phyloP scores from a whole-genome alignment of 2,113 vertebrate species.

The Smithornis capensis region DNA sequence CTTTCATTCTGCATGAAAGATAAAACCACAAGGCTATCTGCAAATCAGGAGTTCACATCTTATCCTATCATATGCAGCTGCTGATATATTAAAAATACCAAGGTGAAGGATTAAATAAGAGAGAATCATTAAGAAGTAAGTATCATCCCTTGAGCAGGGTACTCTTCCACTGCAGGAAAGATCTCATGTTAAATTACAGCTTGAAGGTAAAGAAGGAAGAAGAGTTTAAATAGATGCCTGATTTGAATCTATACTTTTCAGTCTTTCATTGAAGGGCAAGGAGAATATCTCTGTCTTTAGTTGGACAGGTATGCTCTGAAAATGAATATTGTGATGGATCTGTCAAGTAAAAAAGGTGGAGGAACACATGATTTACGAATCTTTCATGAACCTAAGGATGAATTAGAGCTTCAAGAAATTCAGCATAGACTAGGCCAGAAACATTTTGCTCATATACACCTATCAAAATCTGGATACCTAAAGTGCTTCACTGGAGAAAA shows the following conservation, averaged over 20 bases:
- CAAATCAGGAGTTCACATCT: background rate
- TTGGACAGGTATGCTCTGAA: background rate
- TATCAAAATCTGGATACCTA: background rate
- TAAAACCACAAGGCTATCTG: background rate
- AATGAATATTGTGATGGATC: background rate
- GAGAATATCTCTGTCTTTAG: background rate
- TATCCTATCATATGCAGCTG: background rate
- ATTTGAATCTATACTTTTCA: background rate
- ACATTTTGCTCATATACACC: background rate
- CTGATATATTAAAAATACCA: background rate
- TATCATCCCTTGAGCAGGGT: background rate
- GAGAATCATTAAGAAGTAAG: background rate
- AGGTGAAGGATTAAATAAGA: background rate
- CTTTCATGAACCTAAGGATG: background rate
- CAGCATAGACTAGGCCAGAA: background rate
- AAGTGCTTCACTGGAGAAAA: background rate
- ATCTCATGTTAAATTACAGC: background rate
- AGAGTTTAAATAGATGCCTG: background rate
- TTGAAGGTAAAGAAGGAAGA: background rate
- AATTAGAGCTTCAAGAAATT: background rate
- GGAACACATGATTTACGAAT: background rate
- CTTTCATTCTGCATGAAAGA: background rate
- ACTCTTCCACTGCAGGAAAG: background rate
- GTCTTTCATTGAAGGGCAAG: background rate
- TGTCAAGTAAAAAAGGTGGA: background rate